These are phyloP conservation scores for Limonius californicus DNA, from an alignment of 1,140 invertebrate species.

Conservation along the genomic window DNA sequence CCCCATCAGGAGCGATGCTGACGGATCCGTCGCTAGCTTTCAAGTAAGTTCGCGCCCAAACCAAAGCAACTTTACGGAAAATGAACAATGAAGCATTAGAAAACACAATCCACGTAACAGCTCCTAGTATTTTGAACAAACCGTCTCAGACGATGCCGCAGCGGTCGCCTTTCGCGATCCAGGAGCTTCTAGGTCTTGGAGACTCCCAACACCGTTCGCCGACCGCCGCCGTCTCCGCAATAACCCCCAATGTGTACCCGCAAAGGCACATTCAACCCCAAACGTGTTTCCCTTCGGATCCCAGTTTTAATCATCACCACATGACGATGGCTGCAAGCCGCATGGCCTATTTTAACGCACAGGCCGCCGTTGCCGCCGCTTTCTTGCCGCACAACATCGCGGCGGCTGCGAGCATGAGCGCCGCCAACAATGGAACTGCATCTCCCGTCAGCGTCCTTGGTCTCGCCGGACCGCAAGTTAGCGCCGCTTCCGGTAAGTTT, in stretches of 20 bases:
- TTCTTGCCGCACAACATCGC: slow-evolving; percentile 69
- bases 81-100: slow-evolving; percentile 46
- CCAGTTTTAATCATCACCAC: slow-evolving; percentile 55
- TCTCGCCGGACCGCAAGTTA: slow-evolving; percentile 38
- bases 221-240: slow-evolving; percentile 48
- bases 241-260: slow-evolving; percentile 45
- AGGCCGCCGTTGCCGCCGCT: slow-evolving; percentile 81
- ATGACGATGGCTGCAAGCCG: slow-evolving; percentile 67
- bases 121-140: slow-evolving; percentile 47
- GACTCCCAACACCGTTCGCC: slow-evolving; percentile 50
- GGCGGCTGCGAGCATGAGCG: slow-evolving; percentile 47
- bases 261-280: slow-evolving; percentile 45
- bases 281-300: slow-evolving; percentile 44
- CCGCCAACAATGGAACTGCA: slow-evolving; percentile 32
- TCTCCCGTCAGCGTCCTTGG: slow-evolving; percentile 32
- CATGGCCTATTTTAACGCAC: slow-evolving; percentile 83
- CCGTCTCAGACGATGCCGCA: slow-evolving; percentile 63
- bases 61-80: slow-evolving; percentile 17
- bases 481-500: slow-evolving; percentile 22
- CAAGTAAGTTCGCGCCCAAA: slow-evolving; percentile 16
- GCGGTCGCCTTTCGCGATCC: slow-evolving; percentile 86
- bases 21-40: neutral
- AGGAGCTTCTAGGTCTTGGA: slow-evolving; percentile 80
- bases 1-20: no score
- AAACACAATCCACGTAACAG: slow-evolving; percentile 46